A percentile compares a stretch with the other conserved stretches of the same genome.
Evolutionary conservation across 2,888 invertebrate species (phyloP).

Genomic region (Autographa gamma): DNA sequence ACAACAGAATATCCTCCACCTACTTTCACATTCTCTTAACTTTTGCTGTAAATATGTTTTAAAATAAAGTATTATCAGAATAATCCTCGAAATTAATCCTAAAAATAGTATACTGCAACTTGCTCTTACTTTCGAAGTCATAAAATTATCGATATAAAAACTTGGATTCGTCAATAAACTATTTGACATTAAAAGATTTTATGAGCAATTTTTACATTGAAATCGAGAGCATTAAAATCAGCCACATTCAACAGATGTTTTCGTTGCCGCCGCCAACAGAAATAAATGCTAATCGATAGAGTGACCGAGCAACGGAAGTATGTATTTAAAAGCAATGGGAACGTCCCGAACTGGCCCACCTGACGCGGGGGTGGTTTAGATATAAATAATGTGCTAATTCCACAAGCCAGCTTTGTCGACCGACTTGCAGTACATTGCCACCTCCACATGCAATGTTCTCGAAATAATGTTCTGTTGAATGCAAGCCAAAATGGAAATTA

Average conservation of each 20-base stretch:
- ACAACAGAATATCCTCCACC: too few species aligned
- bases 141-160: too few species aligned
- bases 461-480: constrained; percentile 59
- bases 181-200: not conserved
- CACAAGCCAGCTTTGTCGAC: constrained; percentile 71
- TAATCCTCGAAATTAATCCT: not conserved
- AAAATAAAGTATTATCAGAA: not conserved
- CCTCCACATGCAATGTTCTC: constrained; percentile 58
- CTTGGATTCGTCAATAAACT: not conserved
- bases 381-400: constrained; percentile 82
- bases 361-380: constrained; percentile 68
- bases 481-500: constrained; percentile 46
- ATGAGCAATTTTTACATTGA: constrained; percentile 10
- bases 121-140: too few species aligned
- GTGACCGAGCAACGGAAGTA: constrained; percentile 55
- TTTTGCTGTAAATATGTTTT: not conserved
- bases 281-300: constrained; percentile 58
- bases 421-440: constrained; percentile 74
- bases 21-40: not conserved
- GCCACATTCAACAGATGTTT: constrained; percentile 32
- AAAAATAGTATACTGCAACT: too few species aligned
- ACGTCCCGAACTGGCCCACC: constrained; percentile 63
- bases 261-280: constrained; percentile 35
- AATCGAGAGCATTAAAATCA: constrained; percentile 27
- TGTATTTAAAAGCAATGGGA: constrained; percentile 60